Evolutionary conservation across 2,797 vertebrate genomes (phyloP).

Genomic region (Simalia tracyae): DNA sequence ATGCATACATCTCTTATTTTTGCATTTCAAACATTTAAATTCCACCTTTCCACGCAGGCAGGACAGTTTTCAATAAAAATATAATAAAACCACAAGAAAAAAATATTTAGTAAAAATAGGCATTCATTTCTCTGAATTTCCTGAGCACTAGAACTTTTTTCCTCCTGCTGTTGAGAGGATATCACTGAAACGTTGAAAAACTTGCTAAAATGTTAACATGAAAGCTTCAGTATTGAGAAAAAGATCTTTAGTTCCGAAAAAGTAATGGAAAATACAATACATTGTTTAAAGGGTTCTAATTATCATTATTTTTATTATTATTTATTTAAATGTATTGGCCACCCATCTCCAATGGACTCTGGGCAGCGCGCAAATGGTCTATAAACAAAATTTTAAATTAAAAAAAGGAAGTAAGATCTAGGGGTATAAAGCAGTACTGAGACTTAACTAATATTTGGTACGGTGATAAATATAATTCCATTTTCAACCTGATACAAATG

Average conservation of each 20-base stretch:
- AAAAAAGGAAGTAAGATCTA: neutral
- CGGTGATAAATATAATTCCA: neutral
- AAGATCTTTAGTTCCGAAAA: neutral
- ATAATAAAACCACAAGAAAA: neutral
- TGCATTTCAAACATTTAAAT: neutral
- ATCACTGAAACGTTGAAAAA: neutral
- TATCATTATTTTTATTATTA: neutral
- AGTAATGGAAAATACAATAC: neutral
- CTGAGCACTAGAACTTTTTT: neutral
- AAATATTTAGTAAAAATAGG: neutral
- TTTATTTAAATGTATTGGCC: neutral
- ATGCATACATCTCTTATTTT: neutral
- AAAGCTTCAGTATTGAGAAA: neutral
- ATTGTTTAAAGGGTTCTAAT: neutral
- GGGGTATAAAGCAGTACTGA: neutral
- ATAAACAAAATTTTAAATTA: conserved; percentile 18
- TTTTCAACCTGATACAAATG: conserved; percentile 3
- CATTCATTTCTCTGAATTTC: neutral
- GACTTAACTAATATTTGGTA: neutral
- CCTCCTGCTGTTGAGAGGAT: neutral
- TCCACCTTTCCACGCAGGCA: neutral
- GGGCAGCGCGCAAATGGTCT: neutral
- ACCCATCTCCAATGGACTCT: neutral
- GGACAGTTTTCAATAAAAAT: neutral
- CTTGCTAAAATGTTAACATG: conserved; percentile 2